Evolutionary conservation across 1,140 invertebrate genomes (phyloP).

Genomic region (Drosophila littoralis): DNA sequence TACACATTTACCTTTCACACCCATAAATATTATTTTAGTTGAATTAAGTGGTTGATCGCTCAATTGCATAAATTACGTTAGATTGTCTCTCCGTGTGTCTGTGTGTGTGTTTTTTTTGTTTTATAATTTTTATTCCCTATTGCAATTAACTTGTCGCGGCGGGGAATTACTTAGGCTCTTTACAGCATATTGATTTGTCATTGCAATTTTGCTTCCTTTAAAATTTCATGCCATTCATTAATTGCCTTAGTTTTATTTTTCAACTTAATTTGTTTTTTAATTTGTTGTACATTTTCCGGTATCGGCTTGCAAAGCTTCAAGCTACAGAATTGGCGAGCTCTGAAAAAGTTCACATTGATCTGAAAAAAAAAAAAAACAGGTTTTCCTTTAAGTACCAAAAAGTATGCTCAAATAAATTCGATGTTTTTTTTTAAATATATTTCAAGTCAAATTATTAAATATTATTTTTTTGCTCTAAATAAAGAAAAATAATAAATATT

Average conservation of each 20-base stretch:
- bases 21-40: conserved; percentile 7
- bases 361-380: no score
- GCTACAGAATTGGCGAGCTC: neutral
- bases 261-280: neutral
- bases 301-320: neutral
- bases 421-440: no score
- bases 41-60: conserved; percentile 44
- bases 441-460: no score
- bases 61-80: conserved; percentile 63
- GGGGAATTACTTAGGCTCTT: conserved; percentile 6
- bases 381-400: no score
- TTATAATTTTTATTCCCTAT: conserved; percentile 29
- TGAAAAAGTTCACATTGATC: no score
- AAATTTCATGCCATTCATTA: conserved; percentile 3
- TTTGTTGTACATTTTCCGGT: neutral
- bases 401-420: no score
- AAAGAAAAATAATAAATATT: no score
- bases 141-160: conserved; percentile 47
- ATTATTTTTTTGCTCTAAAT: no score
- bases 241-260: neutral
- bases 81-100: neutral
- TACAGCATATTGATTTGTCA: neutral
- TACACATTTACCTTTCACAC: conserved; percentile 5
- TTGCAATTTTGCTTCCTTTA: conserved; percentile 8
- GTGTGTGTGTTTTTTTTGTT: neutral